Evolutionary conservation across 2,888 invertebrate genomes (phyloP).

Genomic region (Rotaria macrura): DNA sequence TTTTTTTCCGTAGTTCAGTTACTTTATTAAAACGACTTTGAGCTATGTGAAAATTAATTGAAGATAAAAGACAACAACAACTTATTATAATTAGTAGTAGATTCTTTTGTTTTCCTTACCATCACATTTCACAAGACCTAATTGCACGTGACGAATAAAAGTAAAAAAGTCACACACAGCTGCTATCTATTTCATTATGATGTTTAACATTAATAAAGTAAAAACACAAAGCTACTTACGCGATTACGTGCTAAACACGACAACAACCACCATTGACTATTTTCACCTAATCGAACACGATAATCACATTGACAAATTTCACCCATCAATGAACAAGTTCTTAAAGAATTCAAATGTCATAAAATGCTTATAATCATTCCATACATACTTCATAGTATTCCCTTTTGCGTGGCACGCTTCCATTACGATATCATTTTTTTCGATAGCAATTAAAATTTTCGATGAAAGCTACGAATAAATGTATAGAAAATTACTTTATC

Average conservation of each 20-base stretch:
- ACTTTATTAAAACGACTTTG: slow-evolving; percentile 67
- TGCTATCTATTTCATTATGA: slow-evolving; percentile 57
- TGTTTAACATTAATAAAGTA: neutral
- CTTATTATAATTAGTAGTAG: too few species aligned
- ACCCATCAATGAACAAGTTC: slow-evolving; percentile 60
- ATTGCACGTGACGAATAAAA: slow-evolving; percentile 65
- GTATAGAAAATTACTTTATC: neutral
- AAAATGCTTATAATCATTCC: too few species aligned
- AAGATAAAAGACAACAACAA: neutral
- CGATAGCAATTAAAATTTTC: slow-evolving; percentile 58
- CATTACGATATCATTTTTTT: slow-evolving; percentile 62
- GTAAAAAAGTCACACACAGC: slow-evolving; percentile 71
- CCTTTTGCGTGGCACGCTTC: slow-evolving; percentile 60
- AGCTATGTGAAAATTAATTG: slow-evolving; percentile 51
- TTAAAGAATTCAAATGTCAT: neutral
- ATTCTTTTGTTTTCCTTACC: slow-evolving; percentile 51
- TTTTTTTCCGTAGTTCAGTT: slow-evolving; percentile 61
- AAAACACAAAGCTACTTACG: slow-evolving; percentile 53
- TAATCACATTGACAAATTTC: slow-evolving; percentile 64
- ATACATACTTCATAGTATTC: slow-evolving; percentile 56
- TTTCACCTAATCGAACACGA: slow-evolving; percentile 62
- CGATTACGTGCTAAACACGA: slow-evolving; percentile 68
- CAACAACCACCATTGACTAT: slow-evolving; percentile 62
- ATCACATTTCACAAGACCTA: slow-evolving; percentile 67
- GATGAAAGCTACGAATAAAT: slow-evolving; percentile 52